A percentile compares a stretch with the other conserved stretches of the same genome.
Conservation (phyloP, 2,113 vertebrate genomes). For the Eudyptes chrysolophus region DNA sequence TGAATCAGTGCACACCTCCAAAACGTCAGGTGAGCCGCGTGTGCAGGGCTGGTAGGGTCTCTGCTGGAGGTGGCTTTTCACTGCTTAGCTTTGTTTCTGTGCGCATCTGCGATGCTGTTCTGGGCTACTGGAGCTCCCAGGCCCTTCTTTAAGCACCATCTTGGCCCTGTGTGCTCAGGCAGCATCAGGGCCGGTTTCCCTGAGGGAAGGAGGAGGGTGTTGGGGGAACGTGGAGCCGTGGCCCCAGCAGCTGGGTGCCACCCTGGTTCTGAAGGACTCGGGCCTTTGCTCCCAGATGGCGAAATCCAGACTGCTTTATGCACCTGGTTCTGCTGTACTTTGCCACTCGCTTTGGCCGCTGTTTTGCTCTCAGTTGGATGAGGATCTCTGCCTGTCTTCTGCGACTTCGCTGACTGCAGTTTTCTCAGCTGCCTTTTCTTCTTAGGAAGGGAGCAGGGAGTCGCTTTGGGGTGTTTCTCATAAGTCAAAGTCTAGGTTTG, state of each 20-base stretch:
- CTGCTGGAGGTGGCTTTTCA: background rate
- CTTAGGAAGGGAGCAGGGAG: background rate
- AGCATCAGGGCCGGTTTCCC: background rate
- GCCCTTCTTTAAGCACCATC: background rate
- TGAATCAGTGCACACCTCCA: fast-evolving
- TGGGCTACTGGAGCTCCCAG: background rate
- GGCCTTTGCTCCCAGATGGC: background rate
- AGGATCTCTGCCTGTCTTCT: background rate
- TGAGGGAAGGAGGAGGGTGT: background rate
- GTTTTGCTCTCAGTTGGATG: background rate
- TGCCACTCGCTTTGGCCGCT: background rate
- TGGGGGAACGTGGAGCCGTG: fast-evolving
- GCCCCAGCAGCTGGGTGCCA: background rate
- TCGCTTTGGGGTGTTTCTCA: background rate
- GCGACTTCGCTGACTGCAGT: background rate
- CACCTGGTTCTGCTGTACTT: background rate
- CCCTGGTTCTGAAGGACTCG: background rate
- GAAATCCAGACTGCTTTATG: background rate
- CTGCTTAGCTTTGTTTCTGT: background rate
- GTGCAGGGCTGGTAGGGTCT: background rate
- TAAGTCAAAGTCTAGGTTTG: background rate
- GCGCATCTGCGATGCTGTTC: fast-evolving
- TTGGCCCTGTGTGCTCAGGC: background rate
- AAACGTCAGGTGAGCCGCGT: fast-evolving
- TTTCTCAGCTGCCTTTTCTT: background rate